Evolutionary conservation across 2,888 invertebrate species (phyloP).

Genomic region (Diarsia dahlii): DNA sequence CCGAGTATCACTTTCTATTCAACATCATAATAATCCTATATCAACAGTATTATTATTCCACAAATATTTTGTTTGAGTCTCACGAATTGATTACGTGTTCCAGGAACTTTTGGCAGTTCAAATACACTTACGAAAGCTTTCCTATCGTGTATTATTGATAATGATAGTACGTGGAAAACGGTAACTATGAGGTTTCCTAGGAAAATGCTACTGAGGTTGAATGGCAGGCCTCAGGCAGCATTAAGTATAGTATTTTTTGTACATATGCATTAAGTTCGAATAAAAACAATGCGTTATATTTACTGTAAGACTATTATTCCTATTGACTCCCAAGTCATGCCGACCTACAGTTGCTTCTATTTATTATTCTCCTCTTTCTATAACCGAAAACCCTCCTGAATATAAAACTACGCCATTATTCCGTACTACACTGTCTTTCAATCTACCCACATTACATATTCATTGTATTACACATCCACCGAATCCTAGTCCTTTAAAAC

Average conservation of each 20-base stretch:
- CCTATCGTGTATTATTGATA: not conserved
- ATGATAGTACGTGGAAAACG: not conserved
- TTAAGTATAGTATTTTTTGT: too few species aligned
- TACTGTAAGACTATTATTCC: not conserved
- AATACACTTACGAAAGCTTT: not conserved
- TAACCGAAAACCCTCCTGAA: slow-evolving; percentile 50
- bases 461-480: slow-evolving; percentile 59
- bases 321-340: slow-evolving; percentile 37
- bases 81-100: slow-evolving; percentile 23
- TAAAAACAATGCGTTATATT: not conserved
- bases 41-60: slow-evolving; percentile 16
- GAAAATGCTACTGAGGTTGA: not conserved
- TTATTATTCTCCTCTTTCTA: slow-evolving; percentile 50
- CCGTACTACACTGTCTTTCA: slow-evolving; percentile 64
- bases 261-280: not conserved
- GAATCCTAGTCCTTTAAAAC: slow-evolving; percentile 62
- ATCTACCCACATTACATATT: slow-evolving; percentile 65
- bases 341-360: slow-evolving; percentile 35
- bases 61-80: slow-evolving; percentile 19
- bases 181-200: not conserved
- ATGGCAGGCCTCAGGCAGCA: not conserved
- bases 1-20: not conserved
- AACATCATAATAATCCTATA: slow-evolving; percentile 26
- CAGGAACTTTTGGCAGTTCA: slow-evolving; percentile 10
- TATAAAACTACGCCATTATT: slow-evolving; percentile 55